Base-by-base conservation (phyloP, 1,140 invertebrate species). In the Ooceraea biroi region DNA sequence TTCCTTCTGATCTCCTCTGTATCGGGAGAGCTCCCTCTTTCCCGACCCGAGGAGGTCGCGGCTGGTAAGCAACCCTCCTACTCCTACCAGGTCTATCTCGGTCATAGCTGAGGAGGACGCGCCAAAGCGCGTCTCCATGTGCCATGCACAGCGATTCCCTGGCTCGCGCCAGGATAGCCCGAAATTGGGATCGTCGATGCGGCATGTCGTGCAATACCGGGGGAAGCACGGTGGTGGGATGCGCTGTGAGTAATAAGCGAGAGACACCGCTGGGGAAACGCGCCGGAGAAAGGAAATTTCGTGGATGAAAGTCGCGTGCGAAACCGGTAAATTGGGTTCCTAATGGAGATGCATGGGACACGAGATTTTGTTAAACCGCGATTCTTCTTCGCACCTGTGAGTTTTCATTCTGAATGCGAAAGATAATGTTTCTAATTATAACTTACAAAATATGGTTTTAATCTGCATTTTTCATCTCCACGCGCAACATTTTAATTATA, bases 1-100 rank as follows among this genome's bases (percentile, higher is more conserved):
- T 91, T 91, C 83, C 87, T 85, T 88, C 82, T 91, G 90, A 92
- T 92, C 91, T 88, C 84, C 65, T 80, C 68, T 71, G 65, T 84
- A 92, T 91, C 90, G 89, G 86, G 82, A 90, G 91, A 84, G 88
- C 50, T 74, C 66, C 80, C 78, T 85, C 87, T 85, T 83, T 41
- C 25, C 61, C 61, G 57, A 48, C 60, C 12, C 25, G 60, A 55
- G 57, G 61, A 83, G 84, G 76, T 82, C 85, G 55, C n/a, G 57
- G 83, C 44, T 55, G 46, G 17, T 46, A 60, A 52, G 84, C 48
- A 71, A 19, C 61, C 46, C 30, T 78, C 73, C 50, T 48, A 27
- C 69, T 69, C 27, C 46, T 22, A 12, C 46, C 44, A 60, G 3
- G 48, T 36, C 14, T 48, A 25, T 22, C 30, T 50, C 50, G 30